A percentile compares a stretch with the other conserved stretches of the same genome.
phyloP scores from a whole-genome alignment of 2,113 vertebrate species.

The Onychostruthus taczanowskii region DNA sequence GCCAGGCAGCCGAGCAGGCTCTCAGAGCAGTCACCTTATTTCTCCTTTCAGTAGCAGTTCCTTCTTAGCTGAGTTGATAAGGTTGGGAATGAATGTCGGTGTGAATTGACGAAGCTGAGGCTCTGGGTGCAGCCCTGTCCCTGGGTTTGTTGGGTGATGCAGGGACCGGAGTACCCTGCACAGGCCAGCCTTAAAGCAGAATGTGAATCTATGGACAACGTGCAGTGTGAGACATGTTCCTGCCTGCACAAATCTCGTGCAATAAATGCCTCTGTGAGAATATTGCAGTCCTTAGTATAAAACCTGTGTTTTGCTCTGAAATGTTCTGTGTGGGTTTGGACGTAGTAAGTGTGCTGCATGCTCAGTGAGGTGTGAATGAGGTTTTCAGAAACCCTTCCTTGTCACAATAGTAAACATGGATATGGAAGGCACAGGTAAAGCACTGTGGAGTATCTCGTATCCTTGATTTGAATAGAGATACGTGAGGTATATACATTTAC shows the following conservation, averaged over 20 bases:
- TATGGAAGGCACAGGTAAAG: background rate
- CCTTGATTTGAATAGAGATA: background rate
- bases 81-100: background rate
- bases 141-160: background rate
- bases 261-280: background rate
- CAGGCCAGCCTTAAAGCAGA: background rate
- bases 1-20: background rate
- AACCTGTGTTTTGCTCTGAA: background rate
- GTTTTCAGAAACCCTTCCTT: background rate
- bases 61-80: background rate
- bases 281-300: background rate
- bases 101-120: background rate
- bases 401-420: background rate
- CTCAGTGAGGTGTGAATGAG: background rate
- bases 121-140: background rate
- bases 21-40: background rate
- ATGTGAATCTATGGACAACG: background rate
- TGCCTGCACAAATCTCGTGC: background rate
- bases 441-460: fast-evolving
- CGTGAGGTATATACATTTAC: background rate
- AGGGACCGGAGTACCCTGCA: background rate
- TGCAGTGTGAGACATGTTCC: background rate
- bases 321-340: background rate
- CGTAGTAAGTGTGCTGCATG: fast-evolving
- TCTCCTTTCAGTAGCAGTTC: background rate